Conservation (phyloP, 2,113 vertebrate species). For the Trichomycterus rosablanca region DNA sequence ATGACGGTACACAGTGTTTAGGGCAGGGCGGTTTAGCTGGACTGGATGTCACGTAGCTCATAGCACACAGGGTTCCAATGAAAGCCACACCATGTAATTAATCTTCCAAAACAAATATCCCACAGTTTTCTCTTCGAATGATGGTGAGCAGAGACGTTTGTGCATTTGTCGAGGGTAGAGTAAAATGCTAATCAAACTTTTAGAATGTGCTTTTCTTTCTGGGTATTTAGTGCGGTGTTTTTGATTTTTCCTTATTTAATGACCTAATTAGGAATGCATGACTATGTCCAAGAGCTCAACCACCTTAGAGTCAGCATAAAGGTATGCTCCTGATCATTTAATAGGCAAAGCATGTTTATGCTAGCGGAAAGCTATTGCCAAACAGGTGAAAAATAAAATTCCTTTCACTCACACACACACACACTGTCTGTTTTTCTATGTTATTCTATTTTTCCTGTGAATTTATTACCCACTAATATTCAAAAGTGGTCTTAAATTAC, state of each 20-base stretch:
- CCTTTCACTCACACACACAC: background rate
- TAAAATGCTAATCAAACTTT: background rate
- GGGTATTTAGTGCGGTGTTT: background rate
- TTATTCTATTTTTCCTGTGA: too few species aligned
- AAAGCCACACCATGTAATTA: conserved; percentile 13
- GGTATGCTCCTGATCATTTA: conserved; percentile 17
- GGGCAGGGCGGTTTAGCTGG: conserved; percentile 23
- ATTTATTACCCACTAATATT: too few species aligned
- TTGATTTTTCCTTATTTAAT: background rate
- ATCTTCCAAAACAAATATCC: conserved; percentile 9
- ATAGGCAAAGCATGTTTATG: conserved; percentile 16
- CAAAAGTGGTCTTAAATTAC: too few species aligned
- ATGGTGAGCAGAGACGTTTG: conserved; percentile 8
- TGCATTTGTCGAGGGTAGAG: conserved; percentile 12
- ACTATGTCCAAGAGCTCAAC: background rate
- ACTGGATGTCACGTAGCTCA: conserved; percentile 15
- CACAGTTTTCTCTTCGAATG: background rate
- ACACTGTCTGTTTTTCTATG: too few species aligned
- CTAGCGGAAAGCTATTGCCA: background rate
- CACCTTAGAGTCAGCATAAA: conserved; percentile 6
- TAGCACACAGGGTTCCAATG: background rate
- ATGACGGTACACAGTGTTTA: conserved; percentile 29
- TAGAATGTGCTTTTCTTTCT: conserved; percentile 8
- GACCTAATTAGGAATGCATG: conserved; percentile 4
- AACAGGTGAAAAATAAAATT: background rate